Evolutionary conservation across 2,113 vertebrate genomes (phyloP).

Genomic region (Gracilinanus agilis): DNA sequence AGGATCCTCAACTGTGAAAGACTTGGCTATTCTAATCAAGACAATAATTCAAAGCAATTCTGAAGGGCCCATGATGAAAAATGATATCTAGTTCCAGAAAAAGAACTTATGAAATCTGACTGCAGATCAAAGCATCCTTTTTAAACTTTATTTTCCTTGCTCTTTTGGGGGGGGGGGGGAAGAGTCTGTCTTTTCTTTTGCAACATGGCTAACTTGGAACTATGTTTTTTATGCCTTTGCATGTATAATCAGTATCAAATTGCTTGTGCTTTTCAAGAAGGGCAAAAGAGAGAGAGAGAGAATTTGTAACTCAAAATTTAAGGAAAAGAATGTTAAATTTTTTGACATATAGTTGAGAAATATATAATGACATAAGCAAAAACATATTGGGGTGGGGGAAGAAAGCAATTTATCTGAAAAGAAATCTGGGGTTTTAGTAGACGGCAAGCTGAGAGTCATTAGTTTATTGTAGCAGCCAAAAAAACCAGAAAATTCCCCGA

Average conservation of each 20-base stretch:
- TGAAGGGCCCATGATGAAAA: background rate
- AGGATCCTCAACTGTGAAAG: background rate
- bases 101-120: background rate
- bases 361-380: background rate
- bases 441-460: background rate
- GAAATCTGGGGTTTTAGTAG: background rate
- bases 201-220: background rate
- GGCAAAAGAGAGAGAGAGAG: background rate
- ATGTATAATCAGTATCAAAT: background rate
- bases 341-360: background rate
- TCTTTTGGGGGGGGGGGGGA: no score
- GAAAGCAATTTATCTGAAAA: background rate
- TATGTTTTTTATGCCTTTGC: background rate
- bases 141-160: background rate
- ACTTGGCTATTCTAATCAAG: background rate
- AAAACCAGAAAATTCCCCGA: background rate
- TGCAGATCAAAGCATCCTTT: background rate
- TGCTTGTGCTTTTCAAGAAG: background rate
- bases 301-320: background rate
- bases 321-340: background rate
- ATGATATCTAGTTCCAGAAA: background rate
- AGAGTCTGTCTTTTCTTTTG: background rate
- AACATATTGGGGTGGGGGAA: background rate
- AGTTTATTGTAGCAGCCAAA: background rate
- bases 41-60: background rate